Base-by-base conservation (phyloP, 2,797 vertebrate species). In the Ctenopoma multispine region DNA sequence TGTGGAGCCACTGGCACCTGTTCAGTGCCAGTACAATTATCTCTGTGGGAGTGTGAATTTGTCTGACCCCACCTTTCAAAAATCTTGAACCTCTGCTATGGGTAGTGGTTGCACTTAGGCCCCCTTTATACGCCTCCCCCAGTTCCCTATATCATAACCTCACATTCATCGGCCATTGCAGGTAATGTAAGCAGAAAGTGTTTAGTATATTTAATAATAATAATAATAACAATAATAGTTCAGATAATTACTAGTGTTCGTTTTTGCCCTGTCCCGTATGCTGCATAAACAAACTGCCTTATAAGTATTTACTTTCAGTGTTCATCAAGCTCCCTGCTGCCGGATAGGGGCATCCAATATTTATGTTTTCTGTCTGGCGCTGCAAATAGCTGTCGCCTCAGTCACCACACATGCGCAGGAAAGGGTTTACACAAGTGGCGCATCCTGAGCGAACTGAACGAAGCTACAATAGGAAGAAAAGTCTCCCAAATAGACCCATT, bases 331-430 rank as follows among this genome's bases (percentile, higher is more conserved):
- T 82, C 69, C 43, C 75, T 70, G 72, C 60, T 72, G 81, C 75
- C 87, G 82, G 83, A 91, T 72, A 82, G 71, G 72, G 80, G 63
- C 70, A 84, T 85, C 75, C 81, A 83, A 24, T 92, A 89, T 92
- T 90, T 92, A 86, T 88, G 61, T 89, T 90, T 92, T 90, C 76
- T 89, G 84, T 77, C 88, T 90, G 77, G 80, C 36, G 58, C 81
- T 87, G 79, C 82, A 91, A 88, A 92, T 90, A 90, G 82, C 83
- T 89, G 84, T 87, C 82, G 72, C 83, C 69, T 77, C 64, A 63
- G 59, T 31, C 82, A 69, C 54, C 53, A 79, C 80, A 80, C 71
- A 86, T 87, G 83, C 75, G 86, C 86, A 84, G 81, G 69, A 63
- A 82, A 84, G 65, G 72, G n/a, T 69, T 58, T 50, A 67, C 63